A percentile compares a stretch with the other conserved stretches of the same genome.
These are phyloP conservation scores for Vanacampus margaritifer DNA, from an alignment of 2,113 vertebrate genomes.

Conservation along the genomic window DNA sequence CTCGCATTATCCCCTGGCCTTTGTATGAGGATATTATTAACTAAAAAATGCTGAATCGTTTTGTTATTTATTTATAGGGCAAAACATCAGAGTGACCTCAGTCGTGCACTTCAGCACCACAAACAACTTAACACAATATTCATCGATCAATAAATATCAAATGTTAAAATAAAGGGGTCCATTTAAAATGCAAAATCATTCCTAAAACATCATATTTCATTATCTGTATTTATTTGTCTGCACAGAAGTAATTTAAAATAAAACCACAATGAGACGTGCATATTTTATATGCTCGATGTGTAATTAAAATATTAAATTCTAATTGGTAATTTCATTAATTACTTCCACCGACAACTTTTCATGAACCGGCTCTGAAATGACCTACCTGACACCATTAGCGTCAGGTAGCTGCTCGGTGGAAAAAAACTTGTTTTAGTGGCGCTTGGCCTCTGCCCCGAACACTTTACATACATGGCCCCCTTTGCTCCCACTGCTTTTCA, in stretches of 20 bases:
- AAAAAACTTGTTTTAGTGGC: slow-evolving; percentile 5
- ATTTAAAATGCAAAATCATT: background rate
- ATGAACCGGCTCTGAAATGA: slow-evolving; percentile 6
- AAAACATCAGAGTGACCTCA: too few species aligned
- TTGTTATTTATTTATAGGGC: too few species aligned
- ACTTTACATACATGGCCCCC: slow-evolving; percentile 15
- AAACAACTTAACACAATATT: too few species aligned
- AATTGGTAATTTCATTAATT: background rate
- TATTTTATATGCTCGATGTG: background rate
- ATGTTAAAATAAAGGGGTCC: background rate
- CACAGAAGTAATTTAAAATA: background rate
- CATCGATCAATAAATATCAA: background rate
- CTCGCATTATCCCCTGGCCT: too few species aligned
- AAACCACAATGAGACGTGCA: slow-evolving; percentile 9
- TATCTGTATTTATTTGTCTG: background rate
- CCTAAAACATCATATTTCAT: background rate
- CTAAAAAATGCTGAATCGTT: too few species aligned
- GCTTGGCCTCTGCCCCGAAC: slow-evolving; percentile 21
- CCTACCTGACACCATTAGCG: slow-evolving; percentile 10
- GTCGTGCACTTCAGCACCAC: too few species aligned
- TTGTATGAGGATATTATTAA: too few species aligned
- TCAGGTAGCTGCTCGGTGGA: background rate
- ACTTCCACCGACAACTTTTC: background rate
- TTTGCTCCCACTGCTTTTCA: slow-evolving; percentile 17
- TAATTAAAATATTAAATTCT: background rate